Evolutionary conservation across 2,797 vertebrate genomes (phyloP).

Genomic region (Meriones psammophilus): DNA sequence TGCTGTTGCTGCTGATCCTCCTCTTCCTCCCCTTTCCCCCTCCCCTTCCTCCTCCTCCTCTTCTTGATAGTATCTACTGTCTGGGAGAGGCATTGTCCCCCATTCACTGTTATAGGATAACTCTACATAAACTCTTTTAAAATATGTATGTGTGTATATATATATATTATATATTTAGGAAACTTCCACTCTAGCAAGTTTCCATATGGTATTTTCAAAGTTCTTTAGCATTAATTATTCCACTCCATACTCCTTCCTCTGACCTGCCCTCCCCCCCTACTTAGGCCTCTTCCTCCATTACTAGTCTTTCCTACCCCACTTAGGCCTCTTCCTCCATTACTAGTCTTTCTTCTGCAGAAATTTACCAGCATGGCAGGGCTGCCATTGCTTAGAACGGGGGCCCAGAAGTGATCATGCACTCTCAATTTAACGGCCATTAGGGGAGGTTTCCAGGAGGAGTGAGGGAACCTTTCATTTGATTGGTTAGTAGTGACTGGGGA

Average conservation of each 20-base stretch:
- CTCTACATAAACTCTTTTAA: background rate
- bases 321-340: background rate
- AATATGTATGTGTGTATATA: background rate
- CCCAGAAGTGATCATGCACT: too few species aligned
- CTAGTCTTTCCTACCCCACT: too few species aligned
- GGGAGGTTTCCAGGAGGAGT: too few species aligned
- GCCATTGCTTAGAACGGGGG: too few species aligned
- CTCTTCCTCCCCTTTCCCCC: rapidly evolving
- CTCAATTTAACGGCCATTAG: too few species aligned
- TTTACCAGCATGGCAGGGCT: too few species aligned
- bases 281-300: background rate
- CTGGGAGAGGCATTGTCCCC: background rate
- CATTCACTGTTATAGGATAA: background rate
- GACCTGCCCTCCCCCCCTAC: background rate
- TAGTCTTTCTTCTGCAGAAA: too few species aligned
- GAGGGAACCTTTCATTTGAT: too few species aligned
- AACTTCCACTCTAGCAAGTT: background rate
- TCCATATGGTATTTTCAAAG: background rate
- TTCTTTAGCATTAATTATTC: background rate
- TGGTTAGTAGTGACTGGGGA: too few species aligned
- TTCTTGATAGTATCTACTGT: background rate
- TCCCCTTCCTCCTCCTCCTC: background rate
- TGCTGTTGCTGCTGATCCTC: background rate
- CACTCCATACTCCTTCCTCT: background rate
- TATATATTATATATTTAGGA: too few species aligned